Conservation (phyloP, 2,113 vertebrate genomes). For the Scomber scombrus region DNA sequence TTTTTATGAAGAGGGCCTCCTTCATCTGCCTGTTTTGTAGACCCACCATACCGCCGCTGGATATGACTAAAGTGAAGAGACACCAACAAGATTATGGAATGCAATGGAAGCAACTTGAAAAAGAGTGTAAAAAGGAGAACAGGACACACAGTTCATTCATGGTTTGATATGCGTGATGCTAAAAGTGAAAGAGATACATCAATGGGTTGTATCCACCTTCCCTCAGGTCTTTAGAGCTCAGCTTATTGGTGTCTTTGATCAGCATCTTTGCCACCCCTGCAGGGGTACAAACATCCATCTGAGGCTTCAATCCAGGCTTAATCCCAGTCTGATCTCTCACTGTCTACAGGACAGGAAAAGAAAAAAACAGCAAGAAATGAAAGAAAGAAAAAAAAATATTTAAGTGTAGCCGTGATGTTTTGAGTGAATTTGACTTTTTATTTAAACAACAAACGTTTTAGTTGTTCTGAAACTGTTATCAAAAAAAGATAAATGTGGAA, state of each 20-base stretch:
- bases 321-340: conserved; percentile 65
- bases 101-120: neutral
- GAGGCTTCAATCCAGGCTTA: conserved; percentile 80
- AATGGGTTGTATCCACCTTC: conserved; percentile 82
- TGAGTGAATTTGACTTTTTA: too few species aligned
- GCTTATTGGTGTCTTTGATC: conserved; percentile 88
- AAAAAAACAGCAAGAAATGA: neutral
- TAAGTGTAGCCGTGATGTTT: too few species aligned
- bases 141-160: neutral
- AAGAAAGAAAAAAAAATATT: neutral
- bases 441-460: too few species aligned
- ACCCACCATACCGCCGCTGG: conserved; percentile 62
- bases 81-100: conserved; percentile 1
- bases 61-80: conserved; percentile 58
- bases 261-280: conserved; percentile 90
- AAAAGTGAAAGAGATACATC: neutral
- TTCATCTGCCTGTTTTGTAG: conserved; percentile 86
- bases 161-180: too few species aligned
- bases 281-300: conserved; percentile 85
- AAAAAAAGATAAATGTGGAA: neutral
- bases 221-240: conserved; percentile 85
- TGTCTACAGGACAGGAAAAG: conserved; percentile 11
- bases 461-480: too few species aligned
- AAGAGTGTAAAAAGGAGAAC: neutral
- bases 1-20: conserved; percentile 88